A percentile compares a stretch with the other conserved stretches of the same genome.
phyloP scores from a whole-genome alignment of 1,140 invertebrate species.

The Neomicropteryx cornuta region DNA sequence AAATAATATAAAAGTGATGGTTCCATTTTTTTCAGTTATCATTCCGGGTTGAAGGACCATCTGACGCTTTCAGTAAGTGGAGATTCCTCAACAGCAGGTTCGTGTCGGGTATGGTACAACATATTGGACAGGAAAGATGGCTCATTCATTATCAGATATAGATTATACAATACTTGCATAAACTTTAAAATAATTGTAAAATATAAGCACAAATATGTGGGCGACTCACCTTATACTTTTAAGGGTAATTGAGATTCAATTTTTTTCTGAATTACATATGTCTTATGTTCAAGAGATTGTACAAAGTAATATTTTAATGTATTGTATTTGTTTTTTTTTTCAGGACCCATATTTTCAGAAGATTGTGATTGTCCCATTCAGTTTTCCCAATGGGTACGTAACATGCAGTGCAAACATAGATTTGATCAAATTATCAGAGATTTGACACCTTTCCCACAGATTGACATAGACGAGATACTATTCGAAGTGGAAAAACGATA shows the following conservation, averaged over 20 bases:
- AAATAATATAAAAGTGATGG: too few species aligned
- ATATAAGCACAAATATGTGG: constrained; percentile 55
- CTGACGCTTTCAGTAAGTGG: constrained; percentile 12
- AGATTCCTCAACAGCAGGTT: constrained; percentile 16
- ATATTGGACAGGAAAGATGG: constrained; percentile 76
- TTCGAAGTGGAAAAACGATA: constrained; percentile 49
- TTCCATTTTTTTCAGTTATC: too few species aligned
- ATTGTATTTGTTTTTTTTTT: constrained; percentile 18
- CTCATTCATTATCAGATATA: constrained; percentile 75
- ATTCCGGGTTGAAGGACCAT: too few species aligned
- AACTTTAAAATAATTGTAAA: constrained; percentile 59
- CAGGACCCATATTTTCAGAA: constrained; percentile 65
- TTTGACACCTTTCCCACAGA: constrained; percentile 53
- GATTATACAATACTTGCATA: constrained; percentile 62
- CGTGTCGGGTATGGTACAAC: constrained; percentile 63
- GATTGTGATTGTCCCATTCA: constrained; percentile 74
- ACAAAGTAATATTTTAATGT: constrained; percentile 2
- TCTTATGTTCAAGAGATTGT: constrained; percentile 7
- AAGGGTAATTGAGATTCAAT: constrained; percentile 37
- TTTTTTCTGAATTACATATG: constrained; percentile 2
- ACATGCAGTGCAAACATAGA: constrained; percentile 52
- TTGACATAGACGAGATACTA: constrained; percentile 63
- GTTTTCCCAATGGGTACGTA: constrained; percentile 52
- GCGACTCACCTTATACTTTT: constrained; percentile 53
- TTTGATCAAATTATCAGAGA: constrained; percentile 67